A percentile compares a stretch with the other conserved stretches of the same genome.
Evolutionary conservation across 2,888 invertebrate species (phyloP).

Genomic region (Oxytorus armatus): DNA sequence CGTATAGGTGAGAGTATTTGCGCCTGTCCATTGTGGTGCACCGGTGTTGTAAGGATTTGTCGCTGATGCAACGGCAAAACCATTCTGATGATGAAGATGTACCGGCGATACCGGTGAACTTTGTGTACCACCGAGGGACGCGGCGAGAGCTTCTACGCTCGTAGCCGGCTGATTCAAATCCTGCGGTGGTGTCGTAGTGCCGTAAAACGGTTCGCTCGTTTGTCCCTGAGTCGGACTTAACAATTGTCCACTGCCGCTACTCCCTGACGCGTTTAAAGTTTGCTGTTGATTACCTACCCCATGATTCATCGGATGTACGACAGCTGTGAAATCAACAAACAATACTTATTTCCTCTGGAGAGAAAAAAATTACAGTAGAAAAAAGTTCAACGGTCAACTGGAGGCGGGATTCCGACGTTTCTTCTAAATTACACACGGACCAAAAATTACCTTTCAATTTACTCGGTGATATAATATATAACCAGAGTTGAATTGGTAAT

Average conservation of each 20-base stretch:
- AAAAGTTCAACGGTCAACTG: slow-evolving; percentile 5
- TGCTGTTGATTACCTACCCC: slow-evolving; percentile 81
- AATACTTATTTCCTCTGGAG: not conserved
- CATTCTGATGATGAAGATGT: slow-evolving; percentile 85
- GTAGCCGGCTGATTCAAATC: slow-evolving; percentile 81
- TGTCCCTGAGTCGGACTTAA: slow-evolving; percentile 80
- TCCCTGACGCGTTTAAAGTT: slow-evolving; percentile 74
- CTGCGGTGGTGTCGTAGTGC: slow-evolving; percentile 82
- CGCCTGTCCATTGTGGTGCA: slow-evolving; percentile 92
- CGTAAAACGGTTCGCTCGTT: slow-evolving; percentile 81
- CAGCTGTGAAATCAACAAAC: slow-evolving; percentile 76
- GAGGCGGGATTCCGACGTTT: not conserved
- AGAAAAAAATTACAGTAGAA: not conserved
- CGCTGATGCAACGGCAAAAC: slow-evolving; percentile 83
- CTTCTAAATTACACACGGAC: slow-evolving; percentile 5
- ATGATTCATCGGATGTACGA: slow-evolving; percentile 82
- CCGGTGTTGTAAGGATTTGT: slow-evolving; percentile 82
- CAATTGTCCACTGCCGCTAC: slow-evolving; percentile 77
- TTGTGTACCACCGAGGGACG: slow-evolving; percentile 82
- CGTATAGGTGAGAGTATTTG: slow-evolving; percentile 96
- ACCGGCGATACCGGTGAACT: slow-evolving; percentile 85
- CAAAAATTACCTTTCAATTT: not conserved
- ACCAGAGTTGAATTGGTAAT: no score
- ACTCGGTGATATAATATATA: not conserved
- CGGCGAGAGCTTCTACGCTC: slow-evolving; percentile 80